Conservation (phyloP, 2,888 invertebrate species). For the Mellilla xanthometata region DNA sequence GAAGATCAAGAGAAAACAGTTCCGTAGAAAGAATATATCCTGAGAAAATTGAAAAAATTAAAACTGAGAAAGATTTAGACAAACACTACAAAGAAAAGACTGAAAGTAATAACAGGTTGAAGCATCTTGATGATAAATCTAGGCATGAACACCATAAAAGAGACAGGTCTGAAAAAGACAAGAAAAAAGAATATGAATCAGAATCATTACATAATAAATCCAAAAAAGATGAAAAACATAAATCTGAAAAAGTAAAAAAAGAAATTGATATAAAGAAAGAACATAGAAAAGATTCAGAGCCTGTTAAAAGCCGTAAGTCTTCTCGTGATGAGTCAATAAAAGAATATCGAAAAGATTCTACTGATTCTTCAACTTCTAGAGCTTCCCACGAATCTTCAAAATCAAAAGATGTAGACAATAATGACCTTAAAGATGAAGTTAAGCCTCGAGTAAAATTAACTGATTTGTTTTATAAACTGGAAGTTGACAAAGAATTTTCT, state of each 20-base stretch:
- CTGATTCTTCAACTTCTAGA: constrained; percentile 73
- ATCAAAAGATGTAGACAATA: constrained; percentile 60
- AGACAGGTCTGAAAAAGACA: constrained; percentile 67
- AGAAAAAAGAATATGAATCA: constrained; percentile 57
- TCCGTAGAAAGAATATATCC: constrained; percentile 40
- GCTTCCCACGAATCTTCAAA: constrained; percentile 71
- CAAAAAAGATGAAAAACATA: constrained; percentile 78
- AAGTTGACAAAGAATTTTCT: constrained; percentile 70
- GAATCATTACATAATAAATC: constrained; percentile 45
- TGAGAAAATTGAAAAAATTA: constrained; percentile 50
- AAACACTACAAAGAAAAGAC: constrained; percentile 50
- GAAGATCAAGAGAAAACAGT: constrained; percentile 50
- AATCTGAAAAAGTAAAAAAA: constrained; percentile 66
- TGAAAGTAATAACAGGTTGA: constrained; percentile 49
- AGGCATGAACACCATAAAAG: constrained; percentile 77
- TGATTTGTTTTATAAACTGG: constrained; percentile 75
- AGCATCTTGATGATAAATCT: constrained; percentile 60
- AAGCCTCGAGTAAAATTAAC: constrained; percentile 62
- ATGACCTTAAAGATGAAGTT: constrained; percentile 63
- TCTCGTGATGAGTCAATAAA: constrained; percentile 69
- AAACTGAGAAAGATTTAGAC: constrained; percentile 53
- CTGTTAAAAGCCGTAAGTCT: constrained; percentile 61
- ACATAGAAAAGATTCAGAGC: constrained; percentile 66
- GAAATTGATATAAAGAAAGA: constrained; percentile 69
- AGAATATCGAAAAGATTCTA: constrained; percentile 76